Evolutionary conservation across 2,113 vertebrate species (phyloP).

Genomic region (Triplophysa dalaica): DNA sequence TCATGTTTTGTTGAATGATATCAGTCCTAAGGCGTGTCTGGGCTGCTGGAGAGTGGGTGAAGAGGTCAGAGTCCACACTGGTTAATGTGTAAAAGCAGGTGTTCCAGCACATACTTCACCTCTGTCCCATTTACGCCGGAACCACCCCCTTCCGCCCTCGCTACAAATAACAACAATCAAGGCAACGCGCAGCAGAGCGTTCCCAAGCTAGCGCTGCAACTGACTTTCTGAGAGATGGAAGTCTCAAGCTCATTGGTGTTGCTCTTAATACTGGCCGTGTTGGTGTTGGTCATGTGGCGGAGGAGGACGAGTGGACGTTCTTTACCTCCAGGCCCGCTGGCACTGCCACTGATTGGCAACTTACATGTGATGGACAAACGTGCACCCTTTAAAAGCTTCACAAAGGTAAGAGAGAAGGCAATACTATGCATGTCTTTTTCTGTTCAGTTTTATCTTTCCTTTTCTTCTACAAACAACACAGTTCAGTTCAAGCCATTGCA

Average conservation of each 20-base stretch:
- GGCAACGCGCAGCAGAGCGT: not conserved
- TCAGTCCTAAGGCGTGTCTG: too few species aligned
- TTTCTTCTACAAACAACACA: too few species aligned
- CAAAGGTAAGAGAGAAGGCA: slow-evolving; percentile 60
- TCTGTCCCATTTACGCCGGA: too few species aligned
- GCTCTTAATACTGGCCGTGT: slow-evolving; percentile 54
- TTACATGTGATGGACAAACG: slow-evolving; percentile 61
- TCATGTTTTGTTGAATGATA: too few species aligned
- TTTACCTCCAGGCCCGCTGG: slow-evolving; percentile 68
- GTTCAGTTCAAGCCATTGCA: too few species aligned
- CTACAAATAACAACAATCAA: not conserved
- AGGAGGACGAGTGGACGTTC: not conserved
- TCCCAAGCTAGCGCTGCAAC: not conserved
- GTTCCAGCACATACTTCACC: too few species aligned
- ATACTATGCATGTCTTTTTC: not conserved
- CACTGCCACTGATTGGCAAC: slow-evolving; percentile 69
- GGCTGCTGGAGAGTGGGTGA: too few species aligned
- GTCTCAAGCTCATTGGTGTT: slow-evolving; percentile 51
- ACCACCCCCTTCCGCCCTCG: too few species aligned
- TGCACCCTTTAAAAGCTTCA: slow-evolving; percentile 62
- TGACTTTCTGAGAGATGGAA: slow-evolving; percentile 56
- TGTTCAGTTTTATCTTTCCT: too few species aligned
- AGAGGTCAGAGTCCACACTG: too few species aligned
- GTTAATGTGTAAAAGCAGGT: too few species aligned
- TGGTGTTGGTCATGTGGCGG: slow-evolving; percentile 54